Evolutionary conservation across 2,888 invertebrate genomes (phyloP).

Genomic region (Lobophora halterata): DNA sequence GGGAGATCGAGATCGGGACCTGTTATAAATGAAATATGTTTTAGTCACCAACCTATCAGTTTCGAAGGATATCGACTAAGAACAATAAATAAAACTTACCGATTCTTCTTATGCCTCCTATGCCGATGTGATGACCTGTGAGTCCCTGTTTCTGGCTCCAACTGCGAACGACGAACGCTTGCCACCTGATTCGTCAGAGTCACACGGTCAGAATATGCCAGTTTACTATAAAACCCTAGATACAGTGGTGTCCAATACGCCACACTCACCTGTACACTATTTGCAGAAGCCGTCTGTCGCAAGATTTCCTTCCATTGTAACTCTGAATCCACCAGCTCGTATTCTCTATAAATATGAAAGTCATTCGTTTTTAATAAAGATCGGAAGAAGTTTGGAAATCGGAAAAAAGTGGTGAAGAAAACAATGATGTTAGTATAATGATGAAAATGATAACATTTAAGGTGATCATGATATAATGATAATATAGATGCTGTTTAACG

Average conservation of each 20-base stretch:
- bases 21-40: slow-evolving; percentile 30
- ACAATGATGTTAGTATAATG: too few relatives aligned
- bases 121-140: slow-evolving; percentile 82
- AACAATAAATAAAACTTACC: slow-evolving; percentile 56
- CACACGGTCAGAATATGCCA: neutral
- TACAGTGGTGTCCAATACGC: too few relatives aligned
- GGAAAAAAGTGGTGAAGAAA: too few relatives aligned
- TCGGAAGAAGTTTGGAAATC: neutral
- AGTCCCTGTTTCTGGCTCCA: slow-evolving; percentile 73
- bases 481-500: too few relatives aligned
- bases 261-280: slow-evolving; percentile 68
- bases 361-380: neutral
- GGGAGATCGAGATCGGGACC: slow-evolving; percentile 85
- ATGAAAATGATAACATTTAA: too few relatives aligned
- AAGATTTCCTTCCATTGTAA: slow-evolving; percentile 95
- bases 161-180: slow-evolving; percentile 82
- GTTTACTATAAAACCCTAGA: neutral
- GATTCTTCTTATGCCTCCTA: slow-evolving; percentile 80
- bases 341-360: slow-evolving; percentile 59
- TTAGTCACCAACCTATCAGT: too few relatives aligned
- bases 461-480: too few relatives aligned
- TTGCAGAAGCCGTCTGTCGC: slow-evolving; percentile 82
- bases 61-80: slow-evolving; percentile 6
- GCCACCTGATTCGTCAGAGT: too few relatives aligned
- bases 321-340: slow-evolving; percentile 92